Evolutionary conservation across 2,113 vertebrate genomes (phyloP), one percentile per base, ranked within the genome.

Genomic region (Dolichallabes microphthalmus): DNA sequence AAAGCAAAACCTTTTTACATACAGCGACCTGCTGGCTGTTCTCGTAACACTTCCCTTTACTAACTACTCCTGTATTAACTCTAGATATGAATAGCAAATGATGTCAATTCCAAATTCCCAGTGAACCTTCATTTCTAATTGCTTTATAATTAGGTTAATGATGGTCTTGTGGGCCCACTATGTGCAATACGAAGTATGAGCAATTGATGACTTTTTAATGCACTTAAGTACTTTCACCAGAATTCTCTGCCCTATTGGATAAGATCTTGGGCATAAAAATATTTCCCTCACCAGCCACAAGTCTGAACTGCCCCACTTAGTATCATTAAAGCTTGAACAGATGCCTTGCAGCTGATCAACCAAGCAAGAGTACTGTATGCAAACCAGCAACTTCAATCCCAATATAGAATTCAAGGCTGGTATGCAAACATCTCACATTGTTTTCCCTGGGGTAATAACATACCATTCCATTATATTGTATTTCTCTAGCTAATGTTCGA

Each of bases 121-220:
- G 14, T 69, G 68, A 83, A 60, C 30, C 82, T 73, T 39, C 19
- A 60, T 73, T 71, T 58, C 76, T 79, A 79, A 60, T 79, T 69
- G 82, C 52, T 73, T 71, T 58, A 9, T 73, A 83, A 83, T 73
- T 58, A 83, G 82, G 66, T 83, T 69, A 57, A 55, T 25, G 63
- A 0, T 55, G 52, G 13, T 71, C 27, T 39, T 58, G 30, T 58
- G 66, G 68, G 22, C 39, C 30, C 66, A 83, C 27, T 30, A 83
- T 35, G 73, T 71, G 81, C n/a, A 82, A 27, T 25, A 32, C 45
- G 69, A 32, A 52, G 50, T 22, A 20, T 69, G 27, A 25, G 5
- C 2, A 71, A 57, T 57, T 19, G 27, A 1, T 58, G 2, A 13
- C 58, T 27, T 50, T 52, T 9, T 27, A 27, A 50, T 22, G 1